Evolutionary conservation across 1,140 invertebrate genomes (phyloP).

Genomic region (Listronotus bonariensis): DNA sequence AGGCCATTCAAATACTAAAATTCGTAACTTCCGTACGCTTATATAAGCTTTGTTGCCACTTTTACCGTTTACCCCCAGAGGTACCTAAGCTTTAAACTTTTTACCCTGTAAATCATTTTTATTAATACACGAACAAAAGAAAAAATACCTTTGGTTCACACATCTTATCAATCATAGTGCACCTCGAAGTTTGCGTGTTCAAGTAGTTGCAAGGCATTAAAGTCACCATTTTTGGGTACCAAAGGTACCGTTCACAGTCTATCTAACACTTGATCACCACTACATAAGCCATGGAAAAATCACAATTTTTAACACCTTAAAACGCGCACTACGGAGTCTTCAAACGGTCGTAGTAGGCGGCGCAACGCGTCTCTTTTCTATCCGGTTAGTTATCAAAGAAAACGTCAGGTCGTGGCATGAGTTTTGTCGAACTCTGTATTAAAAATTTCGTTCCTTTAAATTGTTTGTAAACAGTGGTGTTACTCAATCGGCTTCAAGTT

Average conservation of each 20-base stretch:
- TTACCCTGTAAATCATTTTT: no score
- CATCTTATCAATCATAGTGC: conserved; percentile 63
- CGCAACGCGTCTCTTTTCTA: conserved; percentile 1
- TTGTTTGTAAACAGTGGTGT: conserved; percentile 13
- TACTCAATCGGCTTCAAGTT: conserved; percentile 7
- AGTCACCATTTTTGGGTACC: conserved; percentile 58
- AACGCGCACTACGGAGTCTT: not conserved
- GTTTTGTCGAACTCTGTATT: no score
- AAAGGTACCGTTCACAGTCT: conserved; percentile 14
- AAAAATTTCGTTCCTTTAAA: not conserved
- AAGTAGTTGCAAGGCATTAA: conserved; percentile 62
- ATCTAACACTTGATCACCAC: not conserved
- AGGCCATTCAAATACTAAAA: no score
- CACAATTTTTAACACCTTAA: not conserved
- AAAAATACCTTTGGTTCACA: conserved; percentile 60
- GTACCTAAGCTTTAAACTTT: no score
- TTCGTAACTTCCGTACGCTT: no score
- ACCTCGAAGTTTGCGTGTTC: conserved; percentile 57
- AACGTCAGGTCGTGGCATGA: no score
- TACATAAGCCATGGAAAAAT: not conserved
- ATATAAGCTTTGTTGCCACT: no score
- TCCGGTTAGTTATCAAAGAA: not conserved
- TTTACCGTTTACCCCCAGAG: no score
- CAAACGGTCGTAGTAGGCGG: not conserved
- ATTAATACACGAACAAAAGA: not conserved